A percentile compares a stretch with the other conserved stretches of the same genome.
Evolutionary conservation across 2,113 vertebrate genomes (phyloP).

Genomic region (Montifringilla adamsi): DNA sequence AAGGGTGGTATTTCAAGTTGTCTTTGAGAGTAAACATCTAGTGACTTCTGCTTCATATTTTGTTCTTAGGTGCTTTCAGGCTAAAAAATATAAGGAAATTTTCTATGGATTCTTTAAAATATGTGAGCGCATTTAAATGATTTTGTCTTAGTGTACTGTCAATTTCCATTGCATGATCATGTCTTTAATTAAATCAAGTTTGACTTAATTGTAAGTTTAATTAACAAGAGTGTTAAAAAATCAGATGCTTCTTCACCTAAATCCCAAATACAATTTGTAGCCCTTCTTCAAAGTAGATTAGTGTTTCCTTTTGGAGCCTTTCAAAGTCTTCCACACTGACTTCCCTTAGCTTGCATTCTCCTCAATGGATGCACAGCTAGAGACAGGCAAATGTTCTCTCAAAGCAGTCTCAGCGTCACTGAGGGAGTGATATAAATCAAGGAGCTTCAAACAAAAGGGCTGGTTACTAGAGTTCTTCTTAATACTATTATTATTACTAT

Average conservation of each 20-base stretch:
- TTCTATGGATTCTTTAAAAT: not conserved
- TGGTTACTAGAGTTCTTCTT: not conserved
- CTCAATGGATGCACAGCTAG: not conserved
- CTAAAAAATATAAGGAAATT: not conserved
- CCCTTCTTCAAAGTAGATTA: not conserved
- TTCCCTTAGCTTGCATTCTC: not conserved
- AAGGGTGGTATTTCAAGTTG: not conserved
- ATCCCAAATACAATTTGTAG: not conserved
- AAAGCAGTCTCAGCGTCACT: not conserved
- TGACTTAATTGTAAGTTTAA: not conserved
- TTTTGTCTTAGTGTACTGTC: not conserved
- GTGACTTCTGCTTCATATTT: not conserved
- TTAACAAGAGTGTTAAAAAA: not conserved
- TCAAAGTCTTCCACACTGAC: not conserved
- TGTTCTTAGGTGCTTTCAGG: not conserved
- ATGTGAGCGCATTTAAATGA: not conserved
- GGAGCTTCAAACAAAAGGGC: not conserved
- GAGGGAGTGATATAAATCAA: not conserved
- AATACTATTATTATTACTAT: not conserved
- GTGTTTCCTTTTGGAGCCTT: not conserved
- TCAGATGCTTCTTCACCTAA: not conserved
- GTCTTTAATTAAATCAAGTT: not conserved
- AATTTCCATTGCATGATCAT: not conserved
- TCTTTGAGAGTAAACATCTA: not conserved
- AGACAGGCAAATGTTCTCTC: not conserved